phyloP scores from a whole-genome alignment of 2,113 vertebrate genomes.

The Martes martes region DNA sequence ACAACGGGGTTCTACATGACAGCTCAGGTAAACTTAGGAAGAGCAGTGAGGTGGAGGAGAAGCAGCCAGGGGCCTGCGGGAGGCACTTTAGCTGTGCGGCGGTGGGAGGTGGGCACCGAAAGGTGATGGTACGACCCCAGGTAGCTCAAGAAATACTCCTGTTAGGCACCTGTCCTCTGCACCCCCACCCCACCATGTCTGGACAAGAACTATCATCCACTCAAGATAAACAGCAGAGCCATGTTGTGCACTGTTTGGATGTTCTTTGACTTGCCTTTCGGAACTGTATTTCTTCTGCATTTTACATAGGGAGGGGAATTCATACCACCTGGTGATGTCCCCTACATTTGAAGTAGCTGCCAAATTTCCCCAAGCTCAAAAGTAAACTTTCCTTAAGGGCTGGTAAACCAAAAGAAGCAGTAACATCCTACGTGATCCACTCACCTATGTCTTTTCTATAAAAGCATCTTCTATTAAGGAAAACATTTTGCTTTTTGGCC shows the following conservation, averaged over 20 bases:
- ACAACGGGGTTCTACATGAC: neutral
- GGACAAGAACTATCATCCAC: neutral
- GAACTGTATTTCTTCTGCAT: neutral
- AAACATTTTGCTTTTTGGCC: neutral
- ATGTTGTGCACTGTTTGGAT: neutral
- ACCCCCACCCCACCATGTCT: neutral
- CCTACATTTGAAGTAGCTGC: neutral
- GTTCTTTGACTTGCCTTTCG: neutral
- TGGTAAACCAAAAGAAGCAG: neutral
- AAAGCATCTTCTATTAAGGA: neutral
- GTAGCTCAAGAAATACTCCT: neutral
- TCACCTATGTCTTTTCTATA: neutral
- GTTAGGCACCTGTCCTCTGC: neutral
- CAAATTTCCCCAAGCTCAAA: neutral
- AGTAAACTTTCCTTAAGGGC: neutral
- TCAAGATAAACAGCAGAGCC: neutral
- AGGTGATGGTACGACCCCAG: neutral
- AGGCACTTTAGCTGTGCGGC: neutral
- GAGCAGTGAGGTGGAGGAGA: neutral
- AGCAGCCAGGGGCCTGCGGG: neutral
- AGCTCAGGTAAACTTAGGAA: neutral
- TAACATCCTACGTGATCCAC: neutral
- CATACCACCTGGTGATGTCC: neutral
- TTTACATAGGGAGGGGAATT: neutral
- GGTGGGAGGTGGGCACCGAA: neutral